These are phyloP conservation scores for Meleagris gallopavo DNA, from an alignment of 2,113 vertebrate genomes.

Conservation along the genomic window DNA sequence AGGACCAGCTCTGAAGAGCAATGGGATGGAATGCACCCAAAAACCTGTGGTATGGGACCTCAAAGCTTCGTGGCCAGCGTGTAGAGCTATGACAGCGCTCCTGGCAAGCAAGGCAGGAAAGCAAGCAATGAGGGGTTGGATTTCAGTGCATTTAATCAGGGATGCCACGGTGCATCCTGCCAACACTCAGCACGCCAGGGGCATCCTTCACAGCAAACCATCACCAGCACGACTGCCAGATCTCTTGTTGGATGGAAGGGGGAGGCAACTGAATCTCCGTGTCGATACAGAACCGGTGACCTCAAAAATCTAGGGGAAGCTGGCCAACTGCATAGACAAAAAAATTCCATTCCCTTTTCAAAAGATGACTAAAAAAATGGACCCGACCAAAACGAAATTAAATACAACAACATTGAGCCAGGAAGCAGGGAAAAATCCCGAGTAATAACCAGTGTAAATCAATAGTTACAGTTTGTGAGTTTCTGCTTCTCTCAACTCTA, in stretches of 20 bases:
- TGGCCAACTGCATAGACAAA: not conserved
- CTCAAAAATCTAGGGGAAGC: constrained; percentile 11
- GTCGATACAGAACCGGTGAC: not conserved
- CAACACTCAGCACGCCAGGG: not conserved
- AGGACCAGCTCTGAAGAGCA: not conserved
- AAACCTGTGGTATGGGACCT: not conserved
- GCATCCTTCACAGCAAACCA: not conserved
- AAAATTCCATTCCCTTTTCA: not conserved
- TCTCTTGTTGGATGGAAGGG: not conserved
- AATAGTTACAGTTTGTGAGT: not conserved
- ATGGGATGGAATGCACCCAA: not conserved
- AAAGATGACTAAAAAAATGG: not conserved
- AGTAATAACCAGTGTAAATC: not conserved
- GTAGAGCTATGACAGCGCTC: too few relatives aligned
- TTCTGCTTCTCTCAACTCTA: not conserved
- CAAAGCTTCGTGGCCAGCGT: not conserved
- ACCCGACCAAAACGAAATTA: not conserved
- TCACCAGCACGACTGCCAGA: not conserved
- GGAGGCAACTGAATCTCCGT: not conserved
- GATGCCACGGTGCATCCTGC: not conserved
- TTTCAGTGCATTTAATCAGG: not conserved
- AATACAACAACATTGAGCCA: not conserved
- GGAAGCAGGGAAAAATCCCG: not conserved
- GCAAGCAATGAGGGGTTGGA: not conserved
- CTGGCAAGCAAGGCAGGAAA: not conserved